Evolutionary conservation across 2,797 vertebrate genomes (phyloP).

Genomic region (Gambusia yucatana): DNA sequence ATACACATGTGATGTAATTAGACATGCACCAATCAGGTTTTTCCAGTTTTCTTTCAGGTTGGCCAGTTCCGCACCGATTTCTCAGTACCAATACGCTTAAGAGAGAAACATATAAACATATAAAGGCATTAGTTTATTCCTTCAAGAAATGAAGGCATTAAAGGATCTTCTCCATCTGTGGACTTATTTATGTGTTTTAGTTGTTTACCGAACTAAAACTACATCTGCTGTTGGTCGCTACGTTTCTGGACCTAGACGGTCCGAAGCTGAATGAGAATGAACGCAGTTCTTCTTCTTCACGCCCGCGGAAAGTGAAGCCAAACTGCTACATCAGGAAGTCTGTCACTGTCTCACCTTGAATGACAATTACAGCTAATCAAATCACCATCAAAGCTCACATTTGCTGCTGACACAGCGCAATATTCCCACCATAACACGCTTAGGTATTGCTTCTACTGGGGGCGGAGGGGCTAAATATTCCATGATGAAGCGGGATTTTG

Average conservation of each 20-base stretch:
- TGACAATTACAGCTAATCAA: constrained; percentile 37
- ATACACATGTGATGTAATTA: too few relatives aligned
- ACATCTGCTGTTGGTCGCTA: background rate
- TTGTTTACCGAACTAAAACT: background rate
- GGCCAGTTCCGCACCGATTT: background rate
- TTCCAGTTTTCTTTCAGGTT: background rate
- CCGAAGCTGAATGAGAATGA: background rate
- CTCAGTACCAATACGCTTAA: background rate
- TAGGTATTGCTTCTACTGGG: background rate
- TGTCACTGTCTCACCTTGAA: constrained; percentile 44
- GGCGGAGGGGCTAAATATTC: background rate
- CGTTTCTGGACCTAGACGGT: background rate
- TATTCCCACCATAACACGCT: background rate
- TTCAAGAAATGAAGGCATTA: too few relatives aligned
- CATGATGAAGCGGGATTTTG: constrained; percentile 18
- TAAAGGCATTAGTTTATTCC: too few relatives aligned
- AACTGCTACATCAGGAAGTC: constrained; percentile 26
- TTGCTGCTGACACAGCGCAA: constrained; percentile 29
- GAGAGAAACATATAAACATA: background rate
- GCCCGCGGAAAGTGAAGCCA: background rate
- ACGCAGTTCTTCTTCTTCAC: background rate
- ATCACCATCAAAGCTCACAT: constrained; percentile 10
- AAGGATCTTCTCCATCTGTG: too few relatives aligned
- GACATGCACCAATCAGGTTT: background rate
- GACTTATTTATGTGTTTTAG: too few relatives aligned